These are phyloP conservation scores for Neosilurus hyrtlii DNA, from an alignment of 2,797 vertebrate species.

Conservation along the genomic window DNA sequence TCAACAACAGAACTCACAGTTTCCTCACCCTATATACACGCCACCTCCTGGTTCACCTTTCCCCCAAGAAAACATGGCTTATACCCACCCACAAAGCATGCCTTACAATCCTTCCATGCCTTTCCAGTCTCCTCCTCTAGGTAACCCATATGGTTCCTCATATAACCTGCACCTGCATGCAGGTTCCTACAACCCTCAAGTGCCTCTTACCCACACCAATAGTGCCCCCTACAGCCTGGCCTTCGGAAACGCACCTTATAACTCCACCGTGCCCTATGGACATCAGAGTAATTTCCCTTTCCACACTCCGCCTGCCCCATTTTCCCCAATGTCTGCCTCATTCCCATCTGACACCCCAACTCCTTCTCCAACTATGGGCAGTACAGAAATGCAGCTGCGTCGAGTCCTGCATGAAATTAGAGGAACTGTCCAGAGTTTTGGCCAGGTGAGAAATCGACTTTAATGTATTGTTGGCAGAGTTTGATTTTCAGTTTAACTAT, in stretches of 20 bases:
- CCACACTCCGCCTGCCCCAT: background rate
- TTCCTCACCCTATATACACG: conserved; percentile 23
- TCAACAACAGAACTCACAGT: conserved; percentile 5
- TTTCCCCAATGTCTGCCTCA: background rate
- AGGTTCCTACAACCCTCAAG: conserved; percentile 23
- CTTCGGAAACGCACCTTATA: conserved; percentile 49
- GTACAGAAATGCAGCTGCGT: conserved; percentile 90
- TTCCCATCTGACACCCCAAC: conserved; percentile 51
- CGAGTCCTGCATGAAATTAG: conserved; percentile 91
- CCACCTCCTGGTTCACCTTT: conserved; percentile 18
- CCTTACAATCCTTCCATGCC: conserved; percentile 21
- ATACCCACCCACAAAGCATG: conserved; percentile 11
- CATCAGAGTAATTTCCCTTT: conserved; percentile 28
- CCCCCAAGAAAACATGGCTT: conserved; percentile 21
- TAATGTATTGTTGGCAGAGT: background rate
- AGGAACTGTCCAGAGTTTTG: conserved; percentile 85
- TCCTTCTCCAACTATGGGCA: conserved; percentile 69
- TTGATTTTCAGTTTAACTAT: background rate
- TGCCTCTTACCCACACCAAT: conserved; percentile 27
- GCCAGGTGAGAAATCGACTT: conserved; percentile 72
- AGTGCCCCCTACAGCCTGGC: conserved; percentile 42
- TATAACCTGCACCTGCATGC: conserved; percentile 36
- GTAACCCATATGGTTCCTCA: conserved; percentile 12
- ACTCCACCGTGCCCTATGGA: conserved; percentile 5
- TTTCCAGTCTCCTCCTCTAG: conserved; percentile 17